Base-by-base conservation (phyloP, 2,888 invertebrate genomes). In the Clostera curtula region DNA sequence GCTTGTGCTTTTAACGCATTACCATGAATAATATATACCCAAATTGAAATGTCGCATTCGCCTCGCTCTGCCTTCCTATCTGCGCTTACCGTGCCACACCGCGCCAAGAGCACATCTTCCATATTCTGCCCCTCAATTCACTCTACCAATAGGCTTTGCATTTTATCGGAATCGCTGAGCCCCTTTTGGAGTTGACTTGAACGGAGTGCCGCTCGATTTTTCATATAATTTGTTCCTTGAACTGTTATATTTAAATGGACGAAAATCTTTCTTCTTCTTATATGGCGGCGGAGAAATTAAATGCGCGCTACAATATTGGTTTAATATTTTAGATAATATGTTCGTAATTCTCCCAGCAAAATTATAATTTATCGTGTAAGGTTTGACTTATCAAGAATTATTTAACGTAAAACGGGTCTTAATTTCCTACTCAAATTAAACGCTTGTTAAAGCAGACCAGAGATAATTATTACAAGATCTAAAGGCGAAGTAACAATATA, bases 11-110 rank as follows among this genome's bases (percentile, higher is more conserved):
- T 79, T 79, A 83, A 79, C 79, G 80, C 74, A 80, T 80, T 83
- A 82, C 77, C 79, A 73, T 83, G 82, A 80, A 82, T 83, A 82
- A 82, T 77, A 83, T 80, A 83, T 75, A 60, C 71, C 68, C 71
- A 80, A 80, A 83, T 82, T 83, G 83, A 82, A 80, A 80, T 76
- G 79, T 79, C 82, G 82, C 72, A 75, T 77, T 77, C 76, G 65
- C 62, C 72, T 73, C 72, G 72, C 71, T 72, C 68, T 58, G 56
- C 56, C 66, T 63, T 70, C 73, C 77, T 74, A 69, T 76, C 76
- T 74, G 58, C 56, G 56, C 49, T 47, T 55, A 49, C 43, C 57
- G 58, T 30, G n/a, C 26, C 40, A 29, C 41, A 26, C 31, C 13
- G 13, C 4, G 13, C 6, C 25, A 31, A 12, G 43, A 50, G 40